Conservation (phyloP, 2,797 vertebrate genomes). For the Mus caroli region DNA sequence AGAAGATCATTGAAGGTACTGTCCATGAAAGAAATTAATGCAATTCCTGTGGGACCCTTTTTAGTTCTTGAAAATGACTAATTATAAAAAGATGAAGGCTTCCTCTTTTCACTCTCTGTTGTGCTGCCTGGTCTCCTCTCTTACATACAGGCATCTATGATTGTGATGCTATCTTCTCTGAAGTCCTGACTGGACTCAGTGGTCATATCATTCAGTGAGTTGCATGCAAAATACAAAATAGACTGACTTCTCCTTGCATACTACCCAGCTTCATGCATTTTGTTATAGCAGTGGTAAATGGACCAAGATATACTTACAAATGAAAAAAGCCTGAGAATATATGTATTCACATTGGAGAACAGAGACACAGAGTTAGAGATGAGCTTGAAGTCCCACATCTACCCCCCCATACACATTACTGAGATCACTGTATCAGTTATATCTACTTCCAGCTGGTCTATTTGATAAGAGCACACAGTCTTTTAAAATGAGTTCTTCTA, state of each 20-base stretch:
- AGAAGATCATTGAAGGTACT: neutral
- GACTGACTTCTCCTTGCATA: neutral
- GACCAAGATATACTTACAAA: neutral
- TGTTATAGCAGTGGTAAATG: neutral
- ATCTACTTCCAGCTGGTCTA: neutral
- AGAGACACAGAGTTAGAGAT: neutral
- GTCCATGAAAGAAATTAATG: neutral
- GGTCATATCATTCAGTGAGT: neutral
- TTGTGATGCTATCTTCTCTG: neutral
- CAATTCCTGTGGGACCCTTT: neutral
- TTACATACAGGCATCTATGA: too few species aligned
- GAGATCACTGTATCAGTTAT: neutral
- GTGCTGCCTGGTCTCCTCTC: neutral
- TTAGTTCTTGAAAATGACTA: neutral
- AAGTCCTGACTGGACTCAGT: neutral
- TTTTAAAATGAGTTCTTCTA: slow-evolving; percentile 25
- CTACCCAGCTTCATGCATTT: neutral
- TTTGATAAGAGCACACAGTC: neutral
- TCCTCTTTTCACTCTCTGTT: neutral
- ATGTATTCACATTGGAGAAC: neutral
- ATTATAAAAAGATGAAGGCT: neutral
- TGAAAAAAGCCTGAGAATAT: neutral
- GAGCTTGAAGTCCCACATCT: neutral
- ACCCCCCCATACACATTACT: neutral
- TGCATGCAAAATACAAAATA: neutral